phyloP scores from a whole-genome alignment of 2,797 vertebrate species.

The Columba guinea region DNA sequence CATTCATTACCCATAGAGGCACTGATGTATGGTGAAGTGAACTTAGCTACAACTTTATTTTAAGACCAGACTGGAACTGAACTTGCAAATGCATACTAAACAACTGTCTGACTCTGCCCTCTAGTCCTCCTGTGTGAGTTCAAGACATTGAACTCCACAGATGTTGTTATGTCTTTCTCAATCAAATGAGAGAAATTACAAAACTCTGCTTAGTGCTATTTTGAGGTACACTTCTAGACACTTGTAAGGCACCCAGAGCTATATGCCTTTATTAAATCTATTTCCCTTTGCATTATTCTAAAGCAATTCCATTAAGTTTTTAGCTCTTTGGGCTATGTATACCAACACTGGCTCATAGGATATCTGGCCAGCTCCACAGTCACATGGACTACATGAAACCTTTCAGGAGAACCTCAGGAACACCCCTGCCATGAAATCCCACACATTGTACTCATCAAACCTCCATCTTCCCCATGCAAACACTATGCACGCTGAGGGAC shows the following conservation, averaged over 20 bases:
- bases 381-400: neutral
- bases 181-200: neutral
- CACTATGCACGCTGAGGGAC: accelerated
- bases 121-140: neutral
- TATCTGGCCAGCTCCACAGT: neutral
- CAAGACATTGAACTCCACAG: neutral
- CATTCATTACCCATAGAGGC: neutral
- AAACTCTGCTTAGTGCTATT: neutral
- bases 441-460: accelerated
- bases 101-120: neutral
- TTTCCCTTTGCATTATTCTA: neutral
- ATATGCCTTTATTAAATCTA: neutral
- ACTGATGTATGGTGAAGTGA: neutral
- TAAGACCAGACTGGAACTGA: neutral
- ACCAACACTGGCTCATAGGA: neutral
- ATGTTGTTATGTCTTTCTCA: neutral
- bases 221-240: neutral
- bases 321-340: neutral
- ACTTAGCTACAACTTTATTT: neutral
- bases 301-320: neutral
- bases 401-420: neutral
- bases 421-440: neutral
- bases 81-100: neutral
- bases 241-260: neutral
- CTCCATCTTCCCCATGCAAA: neutral